Percentiles rank a stretch among this genome's conserved stretches.
Conservation (phyloP, 2,113 vertebrate genomes). For the Cyprinodon brontotheroides region DNA sequence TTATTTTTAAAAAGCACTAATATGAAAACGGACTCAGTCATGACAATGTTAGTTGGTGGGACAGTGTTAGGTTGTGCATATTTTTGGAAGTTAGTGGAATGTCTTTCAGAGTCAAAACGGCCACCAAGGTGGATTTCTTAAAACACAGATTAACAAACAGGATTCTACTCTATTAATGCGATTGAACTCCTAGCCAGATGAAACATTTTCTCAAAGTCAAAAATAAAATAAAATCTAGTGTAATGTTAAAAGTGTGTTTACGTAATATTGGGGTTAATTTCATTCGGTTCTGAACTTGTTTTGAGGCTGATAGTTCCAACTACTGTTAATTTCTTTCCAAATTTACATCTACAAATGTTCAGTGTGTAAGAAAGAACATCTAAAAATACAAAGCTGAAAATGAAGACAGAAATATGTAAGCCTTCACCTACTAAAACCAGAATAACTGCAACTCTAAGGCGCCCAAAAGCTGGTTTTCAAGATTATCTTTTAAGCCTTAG, state of each 20-base stretch:
- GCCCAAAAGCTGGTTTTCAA: neutral
- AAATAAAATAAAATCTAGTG: too few species aligned
- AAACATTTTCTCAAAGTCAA: neutral
- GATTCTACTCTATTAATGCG: neutral
- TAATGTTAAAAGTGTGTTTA: too few species aligned
- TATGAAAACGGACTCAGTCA: neutral
- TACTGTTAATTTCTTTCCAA: neutral
- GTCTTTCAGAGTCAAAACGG: neutral
- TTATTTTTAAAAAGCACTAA: neutral
- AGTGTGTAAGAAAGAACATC: neutral
- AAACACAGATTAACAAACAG: neutral
- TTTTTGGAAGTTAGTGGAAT: neutral
- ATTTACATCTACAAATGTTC: neutral
- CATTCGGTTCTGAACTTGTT: too few species aligned
- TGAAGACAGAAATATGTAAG: too few species aligned
- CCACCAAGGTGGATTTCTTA: neutral
- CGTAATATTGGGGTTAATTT: too few species aligned
- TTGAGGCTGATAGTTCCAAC: neutral
- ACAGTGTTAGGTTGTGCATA: neutral
- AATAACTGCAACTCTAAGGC: neutral
- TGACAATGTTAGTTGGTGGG: neutral
- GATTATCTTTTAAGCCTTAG: neutral
- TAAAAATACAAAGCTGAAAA: neutral
- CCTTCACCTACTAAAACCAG: neutral
- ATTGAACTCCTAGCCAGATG: neutral